phyloP scores from a whole-genome alignment of 2,797 vertebrate species.

The Alectoris magna region DNA sequence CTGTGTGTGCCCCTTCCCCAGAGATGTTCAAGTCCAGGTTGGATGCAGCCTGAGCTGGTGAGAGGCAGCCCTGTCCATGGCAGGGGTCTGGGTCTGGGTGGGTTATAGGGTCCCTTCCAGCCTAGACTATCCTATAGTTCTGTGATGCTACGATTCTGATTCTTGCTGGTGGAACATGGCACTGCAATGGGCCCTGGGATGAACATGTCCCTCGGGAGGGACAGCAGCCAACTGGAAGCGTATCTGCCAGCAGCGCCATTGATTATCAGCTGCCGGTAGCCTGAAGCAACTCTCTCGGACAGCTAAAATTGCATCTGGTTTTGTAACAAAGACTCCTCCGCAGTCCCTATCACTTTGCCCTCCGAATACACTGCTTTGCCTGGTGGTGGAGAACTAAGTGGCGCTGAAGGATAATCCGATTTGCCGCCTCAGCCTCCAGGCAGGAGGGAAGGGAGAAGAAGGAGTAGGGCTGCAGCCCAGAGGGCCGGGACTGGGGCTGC shows the following conservation, averaged over 20 bases:
- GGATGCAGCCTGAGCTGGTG: background rate
- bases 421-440: background rate
- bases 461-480: background rate
- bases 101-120: background rate
- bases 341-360: background rate
- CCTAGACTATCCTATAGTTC: background rate
- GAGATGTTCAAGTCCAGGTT: background rate
- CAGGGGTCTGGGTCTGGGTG: background rate
- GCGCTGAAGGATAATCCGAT: constrained; percentile 1
- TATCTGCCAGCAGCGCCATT: background rate
- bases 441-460: background rate
- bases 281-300: background rate
- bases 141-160: background rate
- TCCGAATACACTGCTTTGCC: background rate
- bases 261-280: constrained; percentile 3
- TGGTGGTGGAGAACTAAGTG: background rate
- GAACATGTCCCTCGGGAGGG: background rate
- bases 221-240: background rate
- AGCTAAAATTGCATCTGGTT: constrained; percentile 3
- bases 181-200: background rate
- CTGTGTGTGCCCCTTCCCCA: background rate
- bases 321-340: constrained; percentile 41
- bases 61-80: background rate
- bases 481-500: background rate
- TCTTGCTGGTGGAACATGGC: background rate